Evolutionary conservation across 2,888 invertebrate species (phyloP).

Genomic region (Disparrhopalites patrizii): DNA sequence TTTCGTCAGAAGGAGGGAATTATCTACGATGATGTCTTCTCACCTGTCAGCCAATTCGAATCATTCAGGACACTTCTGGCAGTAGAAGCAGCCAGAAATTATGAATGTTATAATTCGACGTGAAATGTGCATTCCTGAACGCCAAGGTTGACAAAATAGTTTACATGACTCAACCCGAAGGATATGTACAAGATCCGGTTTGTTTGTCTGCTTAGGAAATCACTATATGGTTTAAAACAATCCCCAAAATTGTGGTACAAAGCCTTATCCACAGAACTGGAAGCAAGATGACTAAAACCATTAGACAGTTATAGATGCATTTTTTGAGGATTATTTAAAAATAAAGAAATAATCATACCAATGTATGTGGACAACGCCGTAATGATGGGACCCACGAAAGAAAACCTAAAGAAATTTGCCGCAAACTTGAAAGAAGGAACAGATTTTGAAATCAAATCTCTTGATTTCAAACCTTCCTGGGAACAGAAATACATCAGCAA

Average conservation of each 20-base stretch:
- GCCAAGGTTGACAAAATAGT: slow-evolving; percentile 18
- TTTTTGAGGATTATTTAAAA: too few relatives aligned
- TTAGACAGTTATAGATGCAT: too few relatives aligned
- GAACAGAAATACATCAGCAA: too few relatives aligned
- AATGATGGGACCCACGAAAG: too few relatives aligned
- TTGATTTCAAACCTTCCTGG: too few relatives aligned
- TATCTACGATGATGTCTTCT: slow-evolving; percentile 25
- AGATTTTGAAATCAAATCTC: too few relatives aligned
- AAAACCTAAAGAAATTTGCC: too few relatives aligned
- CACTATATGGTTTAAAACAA: slow-evolving; percentile 45
- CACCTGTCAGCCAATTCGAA: slow-evolving; percentile 26
- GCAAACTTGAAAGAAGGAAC: too few relatives aligned
- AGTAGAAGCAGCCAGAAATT: slow-evolving; percentile 2
- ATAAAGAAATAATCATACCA: too few relatives aligned
- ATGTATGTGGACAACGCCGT: too few relatives aligned
- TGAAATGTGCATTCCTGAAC: slow-evolving; percentile 27
- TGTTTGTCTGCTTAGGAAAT: slow-evolving; percentile 29
- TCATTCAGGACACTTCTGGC: slow-evolving; percentile 8
- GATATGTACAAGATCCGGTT: neutral
- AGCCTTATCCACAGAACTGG: too few relatives aligned
- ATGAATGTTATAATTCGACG: slow-evolving; percentile 17
- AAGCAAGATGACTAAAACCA: too few relatives aligned
- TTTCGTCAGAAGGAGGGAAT: slow-evolving; percentile 10
- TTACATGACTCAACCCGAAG: slow-evolving; percentile 24
- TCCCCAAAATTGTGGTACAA: slow-evolving; percentile 38